Evolutionary conservation across 2,797 vertebrate species (phyloP).

Genomic region (Phrynocephalus forsythii): DNA sequence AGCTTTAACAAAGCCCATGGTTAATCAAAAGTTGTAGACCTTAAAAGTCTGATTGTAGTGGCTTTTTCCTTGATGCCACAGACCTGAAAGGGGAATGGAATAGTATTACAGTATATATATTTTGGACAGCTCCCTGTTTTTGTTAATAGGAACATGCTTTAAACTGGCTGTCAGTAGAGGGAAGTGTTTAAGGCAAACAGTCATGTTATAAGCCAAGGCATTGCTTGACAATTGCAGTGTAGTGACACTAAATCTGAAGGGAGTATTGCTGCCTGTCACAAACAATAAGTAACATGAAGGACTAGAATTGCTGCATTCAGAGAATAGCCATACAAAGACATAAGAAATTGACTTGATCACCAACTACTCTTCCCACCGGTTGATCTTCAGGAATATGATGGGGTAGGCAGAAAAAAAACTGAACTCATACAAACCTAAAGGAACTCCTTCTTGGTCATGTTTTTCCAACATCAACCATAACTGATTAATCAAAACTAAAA

Average conservation of each 20-base stretch:
- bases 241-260: slow-evolving; percentile 29
- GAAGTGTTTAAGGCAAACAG: slow-evolving; percentile 42
- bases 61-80: slow-evolving; percentile 34
- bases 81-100: slow-evolving; percentile 3
- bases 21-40: slow-evolving; percentile 56
- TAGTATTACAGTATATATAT: slow-evolving; percentile 29
- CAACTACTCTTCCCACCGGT: background rate
- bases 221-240: slow-evolving; percentile 44
- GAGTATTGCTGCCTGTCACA: slow-evolving; percentile 38
- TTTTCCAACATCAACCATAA: background rate
- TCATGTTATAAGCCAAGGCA: slow-evolving; percentile 54
- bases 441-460: background rate
- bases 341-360: slow-evolving; percentile 10
- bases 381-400: background rate
- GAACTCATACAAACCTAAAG: background rate
- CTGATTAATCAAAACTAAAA: background rate
- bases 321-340: slow-evolving; percentile 9
- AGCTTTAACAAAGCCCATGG: slow-evolving; percentile 58
- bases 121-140: slow-evolving; percentile 31
- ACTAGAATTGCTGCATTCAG: slow-evolving; percentile 25
- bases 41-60: slow-evolving; percentile 34
- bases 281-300: slow-evolving; percentile 24
- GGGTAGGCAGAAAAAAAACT: background rate
- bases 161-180: slow-evolving; percentile 57
- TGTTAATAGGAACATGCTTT: slow-evolving; percentile 52